Evolutionary conservation across 2,113 vertebrate species (phyloP).

Genomic region (Rhizomys pruinosus): DNA sequence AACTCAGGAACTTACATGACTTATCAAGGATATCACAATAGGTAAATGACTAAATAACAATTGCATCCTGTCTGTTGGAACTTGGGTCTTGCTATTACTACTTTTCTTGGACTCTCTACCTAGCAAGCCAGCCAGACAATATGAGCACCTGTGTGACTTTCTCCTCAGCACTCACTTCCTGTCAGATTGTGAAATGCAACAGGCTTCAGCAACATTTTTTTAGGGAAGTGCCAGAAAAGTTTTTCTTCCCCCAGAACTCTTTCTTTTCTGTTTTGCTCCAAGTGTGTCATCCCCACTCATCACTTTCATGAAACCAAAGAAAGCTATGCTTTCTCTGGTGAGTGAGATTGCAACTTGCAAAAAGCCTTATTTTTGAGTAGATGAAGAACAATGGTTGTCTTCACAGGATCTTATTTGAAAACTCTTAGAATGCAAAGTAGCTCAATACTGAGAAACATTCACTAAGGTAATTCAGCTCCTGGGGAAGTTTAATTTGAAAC

Average conservation of each 20-base stretch:
- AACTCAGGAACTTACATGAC: background rate
- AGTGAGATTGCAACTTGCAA: background rate
- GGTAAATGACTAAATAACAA: background rate
- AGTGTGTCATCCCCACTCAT: conserved; percentile 8
- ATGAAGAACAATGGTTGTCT: conserved; percentile 52
- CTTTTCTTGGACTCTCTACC: background rate
- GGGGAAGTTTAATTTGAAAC: conserved; percentile 66
- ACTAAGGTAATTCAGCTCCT: conserved; percentile 58
- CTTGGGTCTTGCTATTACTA: background rate
- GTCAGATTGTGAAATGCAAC: background rate
- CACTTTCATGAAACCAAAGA: conserved; percentile 51
- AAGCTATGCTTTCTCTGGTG: conserved; percentile 1
- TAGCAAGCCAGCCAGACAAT: background rate
- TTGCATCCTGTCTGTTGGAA: background rate
- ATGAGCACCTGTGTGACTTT: background rate
- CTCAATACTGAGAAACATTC: conserved; percentile 44
- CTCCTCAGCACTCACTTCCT: background rate
- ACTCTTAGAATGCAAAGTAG: conserved; percentile 20
- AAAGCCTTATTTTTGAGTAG: conserved; percentile 15
- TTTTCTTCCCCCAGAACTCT: background rate
- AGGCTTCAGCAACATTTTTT: background rate
- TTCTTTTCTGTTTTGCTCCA: background rate
- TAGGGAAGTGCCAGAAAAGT: background rate
- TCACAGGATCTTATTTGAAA: conserved; percentile 54
- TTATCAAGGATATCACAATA: background rate